Evolutionary conservation across 2,797 vertebrate species (phyloP), one percentile per base, ranked within the genome.

Genomic region (Okamejei kenojei): DNA sequence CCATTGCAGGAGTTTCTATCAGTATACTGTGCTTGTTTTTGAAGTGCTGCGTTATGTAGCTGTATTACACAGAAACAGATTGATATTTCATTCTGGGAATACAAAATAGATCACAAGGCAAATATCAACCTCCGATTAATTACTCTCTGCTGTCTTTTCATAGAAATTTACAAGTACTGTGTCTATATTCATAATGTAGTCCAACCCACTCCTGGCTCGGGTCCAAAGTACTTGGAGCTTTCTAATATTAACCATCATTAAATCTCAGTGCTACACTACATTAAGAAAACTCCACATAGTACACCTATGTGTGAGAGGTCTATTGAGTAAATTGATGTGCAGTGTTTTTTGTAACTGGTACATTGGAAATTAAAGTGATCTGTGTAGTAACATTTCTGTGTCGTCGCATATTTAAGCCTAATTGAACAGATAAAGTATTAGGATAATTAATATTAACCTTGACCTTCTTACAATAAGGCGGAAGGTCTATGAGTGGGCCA

Each of bases 61-160:
- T 88, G 13, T 32, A 65, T 32, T 68, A 68, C 35, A 68, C 7
- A 88, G 84, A 68, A 86, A 88, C 84, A 68, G 84, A 65, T 88
- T 68, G 63, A 35, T 68, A 21, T n/a, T 35, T 88, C n/a, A 88
- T 88, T 68, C 61, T 29, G 84, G 84, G n/a, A 88, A 88, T 88
- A 68, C n/a, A 68, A 88, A 65, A 26, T 88, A 68, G 84, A 88
- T 88, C 61, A 88, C 84, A 88, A 68, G 19, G 84, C n/a, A 35
- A 63, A 68, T 19, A 88, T 35, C 61, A 88, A 88, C 84, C 82
- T 35, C n/a, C 15, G n/a, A 88, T 88, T 88, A 88, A 88, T 88
- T 88, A 35, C 32, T 88, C 84, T 65, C 17, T 35, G 63, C n/a
- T 35, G 84, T 88, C 84, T 68, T 88, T 35, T 88, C n/a, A 88